Percentiles rank a stretch among this genome's conserved stretches.
phyloP scores from a whole-genome alignment of 2,888 invertebrate species.

The Leucania comma region DNA sequence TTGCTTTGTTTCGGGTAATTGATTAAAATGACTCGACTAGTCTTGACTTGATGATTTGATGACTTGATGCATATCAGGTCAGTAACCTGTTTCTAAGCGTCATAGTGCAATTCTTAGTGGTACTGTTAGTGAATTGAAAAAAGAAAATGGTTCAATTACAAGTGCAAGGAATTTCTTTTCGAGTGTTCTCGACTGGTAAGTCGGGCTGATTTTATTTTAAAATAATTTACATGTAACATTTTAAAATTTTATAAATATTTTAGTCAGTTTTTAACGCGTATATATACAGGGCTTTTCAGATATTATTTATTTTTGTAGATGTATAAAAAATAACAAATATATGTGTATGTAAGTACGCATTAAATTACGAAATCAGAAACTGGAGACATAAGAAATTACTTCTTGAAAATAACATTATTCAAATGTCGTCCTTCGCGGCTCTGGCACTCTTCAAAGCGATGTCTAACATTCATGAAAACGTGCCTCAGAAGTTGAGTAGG shows the following conservation, averaged over 20 bases:
- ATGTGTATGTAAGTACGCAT: no score
- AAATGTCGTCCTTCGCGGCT: no score
- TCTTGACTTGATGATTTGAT: no score
- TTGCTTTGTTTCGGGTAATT: neutral
- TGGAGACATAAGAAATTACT: no score
- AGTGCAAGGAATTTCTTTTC: constrained; percentile 16
- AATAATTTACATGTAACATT: neutral
- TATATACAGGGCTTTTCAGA: neutral
- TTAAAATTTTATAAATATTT: neutral
- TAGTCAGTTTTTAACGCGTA: neutral
- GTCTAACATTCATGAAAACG: no score
- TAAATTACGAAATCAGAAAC: no score
- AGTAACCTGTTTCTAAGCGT: neutral
- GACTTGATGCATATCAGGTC: neutral
- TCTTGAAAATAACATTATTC: no score
- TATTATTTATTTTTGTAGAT: no score
- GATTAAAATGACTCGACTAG: neutral
- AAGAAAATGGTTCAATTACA: constrained; percentile 28
- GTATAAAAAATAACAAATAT: no score
- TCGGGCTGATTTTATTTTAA: neutral
- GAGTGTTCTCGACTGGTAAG: constrained; percentile 17
- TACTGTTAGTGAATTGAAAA: neutral
- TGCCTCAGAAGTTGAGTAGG: no score
- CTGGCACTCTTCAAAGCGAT: no score
- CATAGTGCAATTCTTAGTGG: neutral